Percentiles rank a stretch among this genome's conserved stretches.
These are phyloP conservation scores for Drosophila grimshawi DNA, from an alignment of 1,140 invertebrate genomes.

Conservation along the genomic window DNA sequence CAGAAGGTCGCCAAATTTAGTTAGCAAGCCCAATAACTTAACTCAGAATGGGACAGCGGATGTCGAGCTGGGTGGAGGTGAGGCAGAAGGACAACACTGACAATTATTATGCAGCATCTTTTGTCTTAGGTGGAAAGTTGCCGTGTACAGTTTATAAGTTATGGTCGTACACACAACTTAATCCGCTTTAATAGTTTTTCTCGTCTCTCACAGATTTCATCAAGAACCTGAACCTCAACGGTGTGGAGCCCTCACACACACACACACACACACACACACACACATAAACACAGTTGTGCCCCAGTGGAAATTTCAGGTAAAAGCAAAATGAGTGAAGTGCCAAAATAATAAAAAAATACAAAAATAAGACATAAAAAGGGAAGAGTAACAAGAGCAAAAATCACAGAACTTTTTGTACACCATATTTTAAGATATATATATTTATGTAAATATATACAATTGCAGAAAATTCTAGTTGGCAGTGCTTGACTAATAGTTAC, in stretches of 20 bases:
- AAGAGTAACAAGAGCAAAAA: slow-evolving; percentile 10
- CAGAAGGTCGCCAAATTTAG: slow-evolving; percentile 46
- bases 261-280: neutral
- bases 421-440: too few relatives aligned
- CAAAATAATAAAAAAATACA: slow-evolving; percentile 20
- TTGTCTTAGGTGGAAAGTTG: slow-evolving; percentile 37
- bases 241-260: neutral
- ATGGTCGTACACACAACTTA: slow-evolving; percentile 53
- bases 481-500: too few relatives aligned
- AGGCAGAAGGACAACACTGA: slow-evolving; percentile 23
- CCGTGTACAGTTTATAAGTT: slow-evolving; percentile 55
- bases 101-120: slow-evolving; percentile 55
- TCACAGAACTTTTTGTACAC: too few relatives aligned
- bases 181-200: slow-evolving; percentile 52
- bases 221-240: slow-evolving; percentile 21
- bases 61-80: neutral
- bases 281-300: too few relatives aligned
- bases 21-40: slow-evolving; percentile 40
- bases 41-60: slow-evolving; percentile 4
- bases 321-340: slow-evolving; percentile 25
- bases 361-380: slow-evolving; percentile 3
- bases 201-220: slow-evolving; percentile 40
- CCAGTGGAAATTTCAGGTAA: slow-evolving; percentile 18
- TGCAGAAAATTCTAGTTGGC: neutral
- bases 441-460: too few relatives aligned